Conservation (phyloP, 2,888 invertebrate species). For the Dryomyza anilis region DNA sequence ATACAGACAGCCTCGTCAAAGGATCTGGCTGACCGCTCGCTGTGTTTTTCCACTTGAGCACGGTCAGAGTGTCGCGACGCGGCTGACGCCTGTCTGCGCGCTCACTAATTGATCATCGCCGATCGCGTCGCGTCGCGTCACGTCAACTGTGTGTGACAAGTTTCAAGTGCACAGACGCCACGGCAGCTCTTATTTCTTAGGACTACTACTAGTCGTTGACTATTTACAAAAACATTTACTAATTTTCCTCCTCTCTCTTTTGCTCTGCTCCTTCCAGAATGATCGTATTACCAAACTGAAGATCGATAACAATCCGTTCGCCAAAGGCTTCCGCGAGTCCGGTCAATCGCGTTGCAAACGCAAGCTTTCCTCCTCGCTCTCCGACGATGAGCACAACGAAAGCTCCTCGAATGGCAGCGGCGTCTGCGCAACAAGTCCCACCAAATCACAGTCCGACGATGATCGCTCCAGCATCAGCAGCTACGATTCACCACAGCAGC, state of each 20-base stretch:
- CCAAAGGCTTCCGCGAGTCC: slow-evolving; percentile 89
- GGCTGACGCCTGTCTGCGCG: slow-evolving; percentile 8
- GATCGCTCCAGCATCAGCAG: slow-evolving; percentile 53
- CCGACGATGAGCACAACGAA: slow-evolving; percentile 33
- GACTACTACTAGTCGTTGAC: slow-evolving; percentile 1
- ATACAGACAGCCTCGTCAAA: background rate
- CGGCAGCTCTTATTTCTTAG: slow-evolving; percentile 28
- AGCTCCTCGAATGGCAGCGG: background rate
- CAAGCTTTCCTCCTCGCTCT: slow-evolving; percentile 63
- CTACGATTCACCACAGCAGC: slow-evolving; percentile 42
- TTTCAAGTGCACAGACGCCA: slow-evolving; percentile 27
- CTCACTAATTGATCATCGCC: slow-evolving; percentile 21
- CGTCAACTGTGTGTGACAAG: slow-evolving; percentile 27
- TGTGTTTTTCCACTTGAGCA: slow-evolving; percentile 25
- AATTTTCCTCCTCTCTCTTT: slow-evolving; percentile 6
- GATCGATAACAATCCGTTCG: slow-evolving; percentile 92
- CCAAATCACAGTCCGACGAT: slow-evolving; percentile 46
- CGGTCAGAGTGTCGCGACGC: background rate
- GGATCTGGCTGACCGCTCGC: slow-evolving; percentile 24
- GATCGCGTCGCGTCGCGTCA: background rate
- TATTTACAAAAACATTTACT: slow-evolving; percentile 4
- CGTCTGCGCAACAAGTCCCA: background rate
- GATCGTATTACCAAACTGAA: slow-evolving; percentile 87
- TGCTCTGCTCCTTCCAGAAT: slow-evolving; percentile 65
- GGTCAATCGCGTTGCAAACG: slow-evolving; percentile 78